Percentiles rank a stretch among this genome's conserved stretches.
These are phyloP conservation scores for Nomada lathburiana DNA, from an alignment of 2,888 invertebrate genomes.

Conservation along the genomic window DNA sequence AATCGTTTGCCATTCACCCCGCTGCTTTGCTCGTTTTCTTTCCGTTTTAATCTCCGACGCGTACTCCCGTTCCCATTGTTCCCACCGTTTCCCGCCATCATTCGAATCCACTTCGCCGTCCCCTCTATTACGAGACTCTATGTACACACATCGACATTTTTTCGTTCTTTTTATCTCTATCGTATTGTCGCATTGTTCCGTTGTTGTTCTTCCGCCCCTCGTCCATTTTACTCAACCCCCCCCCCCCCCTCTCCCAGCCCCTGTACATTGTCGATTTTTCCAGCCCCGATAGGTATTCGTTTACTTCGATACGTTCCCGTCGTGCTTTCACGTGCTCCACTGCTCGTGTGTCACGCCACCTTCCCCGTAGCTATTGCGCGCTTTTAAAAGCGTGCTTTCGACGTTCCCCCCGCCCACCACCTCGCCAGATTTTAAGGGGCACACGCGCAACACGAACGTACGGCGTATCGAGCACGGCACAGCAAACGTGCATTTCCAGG, in stretches of 20 bases:
- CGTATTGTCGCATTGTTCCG: constrained; percentile 24
- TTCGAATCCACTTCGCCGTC: constrained; percentile 3
- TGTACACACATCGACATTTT: constrained; percentile 16
- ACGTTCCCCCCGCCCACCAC: constrained; percentile 8
- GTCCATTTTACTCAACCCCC: background rate
- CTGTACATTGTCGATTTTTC: constrained; percentile 39
- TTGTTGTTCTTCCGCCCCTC: constrained; percentile 6
- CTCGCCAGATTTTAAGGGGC: constrained; percentile 4
- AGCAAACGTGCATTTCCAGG: background rate
- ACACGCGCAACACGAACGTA: background rate
- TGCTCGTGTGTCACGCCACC: constrained; percentile 20
- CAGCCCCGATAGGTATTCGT: constrained; percentile 30
- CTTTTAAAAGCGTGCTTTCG: constrained; percentile 26
- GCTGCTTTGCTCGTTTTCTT: constrained; percentile 26
- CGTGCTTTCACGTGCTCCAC: constrained; percentile 48
- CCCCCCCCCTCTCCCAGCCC: background rate
- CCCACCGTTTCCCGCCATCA: constrained; percentile 21
- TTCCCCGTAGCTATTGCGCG: constrained; percentile 8
- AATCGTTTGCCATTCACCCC: constrained; percentile 36
- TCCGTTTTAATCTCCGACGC: constrained; percentile 42
- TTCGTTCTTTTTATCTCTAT: constrained; percentile 33
- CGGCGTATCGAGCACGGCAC: background rate
- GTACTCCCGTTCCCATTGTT: constrained; percentile 23
- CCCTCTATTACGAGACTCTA: background rate
- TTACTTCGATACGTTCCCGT: constrained; percentile 36